Percentiles rank a stretch among this genome's conserved stretches.
These are phyloP conservation scores for Oceanodroma leucorhoa DNA, from an alignment of 2,797 vertebrate species.

Conservation along the genomic window DNA sequence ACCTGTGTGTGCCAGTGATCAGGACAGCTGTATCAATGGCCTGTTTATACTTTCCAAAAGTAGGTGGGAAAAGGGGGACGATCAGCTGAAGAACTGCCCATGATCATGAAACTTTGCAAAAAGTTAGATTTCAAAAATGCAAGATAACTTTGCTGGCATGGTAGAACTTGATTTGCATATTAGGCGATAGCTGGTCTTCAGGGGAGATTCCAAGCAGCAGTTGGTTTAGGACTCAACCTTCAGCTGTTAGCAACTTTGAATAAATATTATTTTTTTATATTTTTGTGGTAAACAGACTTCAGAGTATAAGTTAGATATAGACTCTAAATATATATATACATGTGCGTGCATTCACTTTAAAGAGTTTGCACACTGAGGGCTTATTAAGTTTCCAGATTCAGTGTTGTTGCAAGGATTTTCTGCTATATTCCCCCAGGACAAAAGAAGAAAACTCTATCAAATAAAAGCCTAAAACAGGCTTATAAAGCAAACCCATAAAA, in stretches of 20 bases:
- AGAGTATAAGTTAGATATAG: background rate
- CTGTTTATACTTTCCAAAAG: background rate
- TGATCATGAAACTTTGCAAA: background rate
- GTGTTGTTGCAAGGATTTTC: background rate
- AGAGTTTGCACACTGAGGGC: background rate
- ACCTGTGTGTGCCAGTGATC: background rate
- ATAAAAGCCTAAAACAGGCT: background rate
- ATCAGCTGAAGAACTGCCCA: background rate
- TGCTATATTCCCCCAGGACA: background rate
- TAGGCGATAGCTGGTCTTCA: background rate
- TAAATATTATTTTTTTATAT: background rate
- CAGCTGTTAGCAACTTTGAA: background rate
- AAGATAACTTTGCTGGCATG: background rate
- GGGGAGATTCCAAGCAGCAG: background rate
- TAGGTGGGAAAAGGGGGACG: background rate
- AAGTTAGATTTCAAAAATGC: background rate
- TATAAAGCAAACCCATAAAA: conserved; percentile 10
- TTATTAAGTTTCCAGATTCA: background rate
- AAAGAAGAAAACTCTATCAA: background rate
- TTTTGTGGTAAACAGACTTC: background rate
- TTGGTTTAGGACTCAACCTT: background rate
- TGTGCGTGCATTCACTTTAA: background rate
- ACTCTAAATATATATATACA: background rate
- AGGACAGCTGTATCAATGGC: background rate
- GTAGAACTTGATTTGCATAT: background rate